Evolutionary conservation across 2,797 vertebrate genomes (phyloP).

Genomic region (Pseudochirops corinnae): DNA sequence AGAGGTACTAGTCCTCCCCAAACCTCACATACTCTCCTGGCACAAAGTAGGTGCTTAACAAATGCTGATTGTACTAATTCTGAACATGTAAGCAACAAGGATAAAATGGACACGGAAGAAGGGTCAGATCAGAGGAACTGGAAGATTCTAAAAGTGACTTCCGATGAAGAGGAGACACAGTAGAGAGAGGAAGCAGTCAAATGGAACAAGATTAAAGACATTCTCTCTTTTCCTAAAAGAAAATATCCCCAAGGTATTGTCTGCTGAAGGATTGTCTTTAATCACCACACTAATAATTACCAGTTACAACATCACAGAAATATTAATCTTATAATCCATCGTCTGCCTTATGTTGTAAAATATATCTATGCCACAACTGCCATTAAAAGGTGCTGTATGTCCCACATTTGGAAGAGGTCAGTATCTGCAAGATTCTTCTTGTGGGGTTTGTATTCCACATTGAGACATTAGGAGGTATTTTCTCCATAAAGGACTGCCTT

Average conservation of each 20-base stretch:
- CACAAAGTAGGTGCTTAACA: not conserved
- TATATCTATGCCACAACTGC: conserved; percentile 12
- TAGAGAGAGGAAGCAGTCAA: conserved; percentile 43
- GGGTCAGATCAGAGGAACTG: not conserved
- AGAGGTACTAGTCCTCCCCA: not conserved
- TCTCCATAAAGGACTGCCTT: conserved; percentile 61
- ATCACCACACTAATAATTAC: conserved; percentile 15
- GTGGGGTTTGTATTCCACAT: conserved; percentile 39
- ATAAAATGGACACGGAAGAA: not conserved
- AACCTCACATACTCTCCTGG: not conserved
- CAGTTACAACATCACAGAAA: conserved; percentile 52
- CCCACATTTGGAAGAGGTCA: conserved; percentile 48
- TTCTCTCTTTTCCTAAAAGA: conserved; percentile 23
- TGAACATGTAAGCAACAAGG: not conserved
- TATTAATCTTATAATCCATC: conserved; percentile 31
- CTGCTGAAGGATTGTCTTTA: conserved; percentile 22
- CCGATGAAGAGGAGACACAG: not conserved
- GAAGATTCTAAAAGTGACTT: conserved; percentile 29
- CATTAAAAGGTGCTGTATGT: conserved; percentile 9
- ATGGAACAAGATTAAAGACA: conserved; percentile 4
- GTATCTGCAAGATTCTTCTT: conserved; percentile 1
- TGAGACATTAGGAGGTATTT: conserved; percentile 69
- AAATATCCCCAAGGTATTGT: conserved; percentile 41
- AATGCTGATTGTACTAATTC: not conserved
- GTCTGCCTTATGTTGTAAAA: conserved; percentile 30